These are phyloP conservation scores for Sesia bembeciformis DNA, from an alignment of 2,888 invertebrate species.

Conservation along the genomic window DNA sequence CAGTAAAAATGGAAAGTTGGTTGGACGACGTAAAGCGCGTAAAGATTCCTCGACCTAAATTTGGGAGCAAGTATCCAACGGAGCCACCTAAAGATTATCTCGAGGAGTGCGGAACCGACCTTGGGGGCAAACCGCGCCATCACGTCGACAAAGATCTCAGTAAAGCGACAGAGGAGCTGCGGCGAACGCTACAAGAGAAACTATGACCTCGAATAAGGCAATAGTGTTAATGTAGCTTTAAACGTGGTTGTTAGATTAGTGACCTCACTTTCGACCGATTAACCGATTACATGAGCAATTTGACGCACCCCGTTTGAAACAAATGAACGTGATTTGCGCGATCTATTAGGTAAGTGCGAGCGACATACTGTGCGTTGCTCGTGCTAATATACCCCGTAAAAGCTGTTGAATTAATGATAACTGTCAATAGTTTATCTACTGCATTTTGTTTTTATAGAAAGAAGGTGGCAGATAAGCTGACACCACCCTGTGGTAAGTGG, in stretches of 20 bases:
- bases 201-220: conserved; percentile 65
- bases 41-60: conserved; percentile 89
- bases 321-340: conserved; percentile 28
- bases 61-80: conserved; percentile 79
- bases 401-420: too few species aligned
- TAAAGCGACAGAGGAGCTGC: conserved; percentile 84
- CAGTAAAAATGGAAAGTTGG: conserved; percentile 84
- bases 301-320: conserved; percentile 22
- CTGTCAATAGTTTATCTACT: too few species aligned
- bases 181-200: conserved; percentile 84
- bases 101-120: conserved; percentile 75
- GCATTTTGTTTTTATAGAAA: too few species aligned
- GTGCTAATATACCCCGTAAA: not conserved
- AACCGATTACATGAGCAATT: conserved; percentile 16
- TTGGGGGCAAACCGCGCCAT: conserved; percentile 63
- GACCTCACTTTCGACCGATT: not conserved
- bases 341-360: conserved; percentile 3
- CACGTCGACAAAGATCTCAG: conserved; percentile 73
- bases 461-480: too few species aligned
- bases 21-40: conserved; percentile 87
- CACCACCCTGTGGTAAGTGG: too few species aligned
- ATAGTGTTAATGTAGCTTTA: conserved; percentile 26
- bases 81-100: conserved; percentile 88
- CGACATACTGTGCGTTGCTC: not conserved
- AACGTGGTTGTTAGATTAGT: conserved; percentile 18